phyloP scores from a whole-genome alignment of 1,140 invertebrate species.

The Anastatus disparis region DNA sequence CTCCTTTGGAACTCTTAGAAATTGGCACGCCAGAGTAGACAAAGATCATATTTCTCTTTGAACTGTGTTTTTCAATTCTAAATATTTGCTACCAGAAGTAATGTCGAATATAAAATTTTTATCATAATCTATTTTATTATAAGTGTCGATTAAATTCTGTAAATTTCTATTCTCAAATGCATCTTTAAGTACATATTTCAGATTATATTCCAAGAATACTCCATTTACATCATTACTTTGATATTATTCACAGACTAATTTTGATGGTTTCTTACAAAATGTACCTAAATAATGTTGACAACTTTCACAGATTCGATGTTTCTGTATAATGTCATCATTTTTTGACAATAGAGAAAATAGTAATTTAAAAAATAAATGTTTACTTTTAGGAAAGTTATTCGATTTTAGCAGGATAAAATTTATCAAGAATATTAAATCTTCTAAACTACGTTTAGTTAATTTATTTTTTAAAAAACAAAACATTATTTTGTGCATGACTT shows the following conservation, averaged over 20 bases:
- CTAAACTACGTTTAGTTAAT: conserved; percentile 28
- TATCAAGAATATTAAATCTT: not conserved
- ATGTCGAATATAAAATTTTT: not conserved
- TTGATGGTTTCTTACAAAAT: not conserved
- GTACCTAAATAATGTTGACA: conserved; percentile 32
- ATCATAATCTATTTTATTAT: not conserved
- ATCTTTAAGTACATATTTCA: not conserved
- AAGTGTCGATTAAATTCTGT: not conserved
- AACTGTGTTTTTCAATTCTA: not conserved
- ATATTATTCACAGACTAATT: not conserved
- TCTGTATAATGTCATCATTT: not conserved
- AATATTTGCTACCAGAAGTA: not conserved
- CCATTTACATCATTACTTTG: not conserved
- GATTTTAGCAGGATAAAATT: conserved; percentile 5
- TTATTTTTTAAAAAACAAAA: conserved; percentile 16
- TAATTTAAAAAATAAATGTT: conserved; percentile 1
- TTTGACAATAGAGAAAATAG: not conserved
- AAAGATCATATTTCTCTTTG: conserved; percentile 20
- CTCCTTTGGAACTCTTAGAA: conserved; percentile 25
- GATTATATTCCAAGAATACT: not conserved
- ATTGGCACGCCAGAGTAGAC: conserved; percentile 25
- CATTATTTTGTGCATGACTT: not conserved
- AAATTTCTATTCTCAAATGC: conserved; percentile 1
- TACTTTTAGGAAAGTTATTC: conserved; percentile 28
- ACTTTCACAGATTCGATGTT: conserved; percentile 38